These are phyloP conservation scores for Gasteruption jaculator DNA, from an alignment of 2,888 invertebrate species.

Conservation along the genomic window DNA sequence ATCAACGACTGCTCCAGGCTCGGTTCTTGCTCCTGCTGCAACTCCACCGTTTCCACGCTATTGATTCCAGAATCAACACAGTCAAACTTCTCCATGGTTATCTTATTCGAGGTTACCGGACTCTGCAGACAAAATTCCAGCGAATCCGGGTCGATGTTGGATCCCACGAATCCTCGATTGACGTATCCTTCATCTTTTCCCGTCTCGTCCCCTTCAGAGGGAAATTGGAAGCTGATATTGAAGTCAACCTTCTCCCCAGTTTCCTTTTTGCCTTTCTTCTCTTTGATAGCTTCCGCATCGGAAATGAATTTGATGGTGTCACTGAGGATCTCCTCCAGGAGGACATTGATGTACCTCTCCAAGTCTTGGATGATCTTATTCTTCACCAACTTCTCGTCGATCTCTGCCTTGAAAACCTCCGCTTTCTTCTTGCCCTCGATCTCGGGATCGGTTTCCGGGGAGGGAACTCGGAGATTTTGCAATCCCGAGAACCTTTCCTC, in stretches of 20 bases:
- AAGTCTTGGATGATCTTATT: slow-evolving; percentile 42
- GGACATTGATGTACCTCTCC: slow-evolving; percentile 42
- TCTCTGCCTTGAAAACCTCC: background rate
- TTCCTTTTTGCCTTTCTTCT: slow-evolving; percentile 12
- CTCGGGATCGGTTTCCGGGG: background rate
- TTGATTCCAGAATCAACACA: slow-evolving; percentile 48
- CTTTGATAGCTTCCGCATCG: slow-evolving; percentile 26
- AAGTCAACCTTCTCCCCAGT: slow-evolving; percentile 19
- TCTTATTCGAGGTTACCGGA: slow-evolving; percentile 22
- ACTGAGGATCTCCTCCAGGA: slow-evolving; percentile 44
- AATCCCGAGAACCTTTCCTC: slow-evolving; percentile 36
- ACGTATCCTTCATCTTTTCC: slow-evolving; percentile 32
- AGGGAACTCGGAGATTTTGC: slow-evolving; percentile 21
- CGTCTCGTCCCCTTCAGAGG: slow-evolving; percentile 11
- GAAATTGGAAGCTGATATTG: slow-evolving; percentile 35
- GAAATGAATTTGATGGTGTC: slow-evolving; percentile 43
- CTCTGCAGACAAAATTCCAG: slow-evolving; percentile 39
- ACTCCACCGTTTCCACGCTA: slow-evolving; percentile 48
- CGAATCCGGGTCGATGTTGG: slow-evolving; percentile 39
- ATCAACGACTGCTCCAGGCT: slow-evolving; percentile 46
- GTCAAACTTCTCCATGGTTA: slow-evolving; percentile 35
- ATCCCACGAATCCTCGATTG: slow-evolving; percentile 41
- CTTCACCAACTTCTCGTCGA: slow-evolving; percentile 29
- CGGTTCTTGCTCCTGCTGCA: slow-evolving; percentile 41
- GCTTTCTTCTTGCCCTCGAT: slow-evolving; percentile 7